Conservation (phyloP, 1,140 invertebrate genomes). For the Calliphora vicina region DNA sequence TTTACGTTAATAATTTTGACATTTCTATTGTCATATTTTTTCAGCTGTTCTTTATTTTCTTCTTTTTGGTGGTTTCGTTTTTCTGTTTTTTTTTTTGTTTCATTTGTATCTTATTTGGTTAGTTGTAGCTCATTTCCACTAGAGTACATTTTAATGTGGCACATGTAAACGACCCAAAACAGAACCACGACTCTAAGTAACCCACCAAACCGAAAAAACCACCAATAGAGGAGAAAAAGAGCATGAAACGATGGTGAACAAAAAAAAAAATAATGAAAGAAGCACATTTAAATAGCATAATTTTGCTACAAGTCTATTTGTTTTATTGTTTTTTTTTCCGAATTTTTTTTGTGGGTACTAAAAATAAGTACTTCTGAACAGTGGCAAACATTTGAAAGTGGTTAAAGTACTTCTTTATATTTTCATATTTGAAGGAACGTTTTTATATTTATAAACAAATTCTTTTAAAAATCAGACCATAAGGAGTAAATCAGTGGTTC, state of each 20-base stretch:
- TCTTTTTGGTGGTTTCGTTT: background rate
- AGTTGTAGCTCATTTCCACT: background rate
- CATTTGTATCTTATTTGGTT: background rate
- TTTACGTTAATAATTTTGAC: constrained; percentile 56
- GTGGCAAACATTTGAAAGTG: background rate
- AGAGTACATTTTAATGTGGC: constrained; percentile 20
- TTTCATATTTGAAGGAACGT: too few relatives aligned
- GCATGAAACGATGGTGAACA: background rate
- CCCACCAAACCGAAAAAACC: constrained; percentile 5
- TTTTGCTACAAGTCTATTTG: constrained; percentile 29
- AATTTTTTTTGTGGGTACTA: background rate
- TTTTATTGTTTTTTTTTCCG: background rate
- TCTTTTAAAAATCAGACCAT: too few relatives aligned
- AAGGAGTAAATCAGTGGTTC: too few relatives aligned
- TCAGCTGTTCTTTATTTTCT: background rate
- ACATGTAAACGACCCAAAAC: constrained; percentile 38
- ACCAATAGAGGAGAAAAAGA: background rate
- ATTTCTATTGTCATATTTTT: constrained; percentile 52
- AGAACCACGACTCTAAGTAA: background rate
- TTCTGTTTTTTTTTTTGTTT: background rate
- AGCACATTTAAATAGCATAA: constrained; percentile 21
- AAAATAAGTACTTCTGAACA: background rate
- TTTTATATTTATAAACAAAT: too few relatives aligned
- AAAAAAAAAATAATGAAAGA: too few relatives aligned
- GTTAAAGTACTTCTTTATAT: too few relatives aligned